Evolutionary conservation across 2,797 vertebrate species (phyloP).

Genomic region (Arrhamphus sclerolepis): DNA sequence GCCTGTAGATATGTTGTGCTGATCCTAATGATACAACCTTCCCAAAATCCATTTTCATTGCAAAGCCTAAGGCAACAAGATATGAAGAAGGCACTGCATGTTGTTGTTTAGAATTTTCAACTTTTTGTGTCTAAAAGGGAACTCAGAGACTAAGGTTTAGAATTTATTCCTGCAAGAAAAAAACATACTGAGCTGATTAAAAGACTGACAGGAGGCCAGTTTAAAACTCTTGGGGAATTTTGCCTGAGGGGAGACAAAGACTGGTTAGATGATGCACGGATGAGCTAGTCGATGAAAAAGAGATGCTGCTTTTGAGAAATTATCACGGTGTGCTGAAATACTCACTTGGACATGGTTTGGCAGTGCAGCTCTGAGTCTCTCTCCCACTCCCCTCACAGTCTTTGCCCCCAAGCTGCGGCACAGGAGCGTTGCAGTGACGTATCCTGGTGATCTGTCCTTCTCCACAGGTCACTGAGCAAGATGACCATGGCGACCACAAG

Average conservation of each 20-base stretch:
- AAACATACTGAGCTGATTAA: slow-evolving; percentile 59
- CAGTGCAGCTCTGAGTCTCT: slow-evolving; percentile 91
- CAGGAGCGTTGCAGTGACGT: slow-evolving; percentile 94
- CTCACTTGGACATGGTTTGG: slow-evolving; percentile 90
- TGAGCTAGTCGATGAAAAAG: slow-evolving; percentile 25
- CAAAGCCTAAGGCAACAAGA: not conserved
- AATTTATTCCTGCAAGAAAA: slow-evolving; percentile 37
- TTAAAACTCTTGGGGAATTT: slow-evolving; percentile 60
- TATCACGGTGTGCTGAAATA: slow-evolving; percentile 21
- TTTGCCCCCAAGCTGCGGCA: slow-evolving; percentile 93
- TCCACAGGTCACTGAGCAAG: slow-evolving; percentile 95
- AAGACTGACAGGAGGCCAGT: slow-evolving; percentile 51
- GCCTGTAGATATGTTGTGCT: too few relatives aligned
- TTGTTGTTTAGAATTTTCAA: slow-evolving; percentile 5
- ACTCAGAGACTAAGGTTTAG: slow-evolving; percentile 20
- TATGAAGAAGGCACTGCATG: not conserved
- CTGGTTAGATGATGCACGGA: slow-evolving; percentile 19
- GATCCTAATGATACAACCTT: not conserved
- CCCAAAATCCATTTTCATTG: not conserved
- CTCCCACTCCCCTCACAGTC: slow-evolving; percentile 90
- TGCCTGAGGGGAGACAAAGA: slow-evolving; percentile 46
- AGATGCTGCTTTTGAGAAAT: slow-evolving; percentile 32
- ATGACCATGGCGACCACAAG: slow-evolving; percentile 98
- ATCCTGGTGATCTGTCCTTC: slow-evolving; percentile 94
- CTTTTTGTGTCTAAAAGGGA: slow-evolving; percentile 10